These are phyloP conservation scores for Lucilia cuprina DNA, from an alignment of 1,140 invertebrate genomes.

Conservation along the genomic window DNA sequence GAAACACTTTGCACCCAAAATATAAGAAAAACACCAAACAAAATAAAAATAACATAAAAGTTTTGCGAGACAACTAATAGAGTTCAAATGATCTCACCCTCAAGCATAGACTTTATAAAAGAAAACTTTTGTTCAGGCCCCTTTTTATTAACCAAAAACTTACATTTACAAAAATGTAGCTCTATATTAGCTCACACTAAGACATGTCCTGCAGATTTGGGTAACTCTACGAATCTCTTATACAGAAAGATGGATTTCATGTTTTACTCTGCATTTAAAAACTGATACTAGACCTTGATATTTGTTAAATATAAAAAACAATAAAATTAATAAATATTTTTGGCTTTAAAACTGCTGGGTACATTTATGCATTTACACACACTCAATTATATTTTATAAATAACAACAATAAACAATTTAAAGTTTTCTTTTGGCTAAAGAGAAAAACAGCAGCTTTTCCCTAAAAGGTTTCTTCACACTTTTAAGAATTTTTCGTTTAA, in stretches of 20 bases:
- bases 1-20: constrained; percentile 25
- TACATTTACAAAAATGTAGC: background rate
- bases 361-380: background rate
- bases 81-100: background rate
- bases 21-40: no score
- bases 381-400: background rate
- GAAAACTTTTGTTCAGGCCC: background rate
- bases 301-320: no score
- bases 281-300: no score
- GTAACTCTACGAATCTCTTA: no score
- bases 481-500: background rate
- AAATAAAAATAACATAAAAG: background rate
- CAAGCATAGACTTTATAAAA: background rate
- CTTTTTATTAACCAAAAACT: background rate
- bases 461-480: constrained; percentile 34
- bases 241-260: no score
- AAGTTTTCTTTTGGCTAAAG: constrained; percentile 15
- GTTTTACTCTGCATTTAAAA: no score
- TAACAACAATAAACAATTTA: constrained; percentile 13
- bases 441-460: background rate
- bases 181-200: background rate
- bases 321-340: no score
- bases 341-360: no score
- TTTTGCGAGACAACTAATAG: constrained; percentile 34
- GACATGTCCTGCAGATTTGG: background rate